Evolutionary conservation across 2,797 vertebrate species (phyloP), one percentile per base, ranked within the genome.

Genomic region (Molossus alvarezi): DNA sequence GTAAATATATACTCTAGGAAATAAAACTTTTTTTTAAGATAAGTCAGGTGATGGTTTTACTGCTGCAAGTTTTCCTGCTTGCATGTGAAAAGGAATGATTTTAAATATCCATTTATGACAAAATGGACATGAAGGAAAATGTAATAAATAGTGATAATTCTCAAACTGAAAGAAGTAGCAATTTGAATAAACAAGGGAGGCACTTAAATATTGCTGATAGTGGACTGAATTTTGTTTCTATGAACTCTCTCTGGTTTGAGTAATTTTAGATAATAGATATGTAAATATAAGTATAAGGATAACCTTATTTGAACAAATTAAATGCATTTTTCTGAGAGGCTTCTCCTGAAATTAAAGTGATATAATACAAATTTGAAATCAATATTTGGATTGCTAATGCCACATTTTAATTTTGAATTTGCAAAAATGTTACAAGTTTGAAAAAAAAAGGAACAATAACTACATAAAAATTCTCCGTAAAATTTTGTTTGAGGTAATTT

Each of bases 391-490:
- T 80, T 85, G 20, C 18, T 81, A 69, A 60, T 84, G 17, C 6
- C 29, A 86, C 1, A 60, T 77, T 77, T 53, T 89, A 27, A 18
- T 94, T 73, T 72, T 90, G 67, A 90, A 93, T 90, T 80, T 88
- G 48, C 7, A 89, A 89, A 90, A 71, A 41, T 69, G 29, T 58
- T 81, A 45, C 2, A 81, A 23, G 86, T 94, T 13, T 79, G 33
- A 60, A 76, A 58, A 81, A 88, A 84, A 71, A 41, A 6, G 27
- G 3, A 53, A 58, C 23, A 58, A 62, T 85, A 65, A 41, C 11
- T 84, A 86, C 20, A 45, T 55, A 69, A 90, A 95, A 45, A 27
- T 55, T 82, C 21, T 45, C n/a, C 81, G 8, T 25, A 69, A 2
- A 33, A 27, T 71, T 94, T 94, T 85, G 12, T 69, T 77, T 90